Evolutionary conservation across 2,888 invertebrate genomes (phyloP).

Genomic region (Oscheius sp.): DNA sequence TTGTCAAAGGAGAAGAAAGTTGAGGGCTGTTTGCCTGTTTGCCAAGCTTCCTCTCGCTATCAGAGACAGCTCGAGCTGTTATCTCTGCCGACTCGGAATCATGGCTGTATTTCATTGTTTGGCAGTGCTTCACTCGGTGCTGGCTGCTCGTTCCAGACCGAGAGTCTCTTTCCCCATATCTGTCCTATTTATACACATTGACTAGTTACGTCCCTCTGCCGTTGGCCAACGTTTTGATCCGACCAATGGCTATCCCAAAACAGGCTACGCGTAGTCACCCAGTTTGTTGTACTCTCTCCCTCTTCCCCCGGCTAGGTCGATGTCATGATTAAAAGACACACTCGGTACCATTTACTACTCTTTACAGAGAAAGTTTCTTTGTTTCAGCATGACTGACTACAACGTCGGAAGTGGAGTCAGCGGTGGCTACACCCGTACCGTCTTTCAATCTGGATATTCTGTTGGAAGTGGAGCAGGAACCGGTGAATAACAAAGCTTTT

Average conservation of each 20-base stretch:
- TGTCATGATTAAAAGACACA: conserved; percentile 1
- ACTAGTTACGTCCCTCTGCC: not conserved
- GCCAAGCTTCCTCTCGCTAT: conserved; percentile 22
- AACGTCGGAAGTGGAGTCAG: conserved; percentile 5
- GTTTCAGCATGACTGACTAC: conserved; percentile 30
- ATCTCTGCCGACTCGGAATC: conserved; percentile 36
- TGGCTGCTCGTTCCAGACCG: conserved; percentile 33
- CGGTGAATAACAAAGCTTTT: not conserved
- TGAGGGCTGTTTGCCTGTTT: conserved; percentile 31
- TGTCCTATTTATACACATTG: not conserved
- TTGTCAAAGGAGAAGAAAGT: conserved; percentile 10
- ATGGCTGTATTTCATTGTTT: conserved; percentile 38
- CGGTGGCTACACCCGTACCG: conserved; percentile 14
- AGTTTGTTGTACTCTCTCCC: conserved; percentile 20
- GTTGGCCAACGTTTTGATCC: conserved; percentile 12
- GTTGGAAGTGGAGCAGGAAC: conserved; percentile 27
- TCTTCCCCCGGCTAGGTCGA: conserved; percentile 22
- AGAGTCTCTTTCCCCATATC: not conserved
- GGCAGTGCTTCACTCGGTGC: conserved; percentile 30
- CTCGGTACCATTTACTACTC: conserved; percentile 1
- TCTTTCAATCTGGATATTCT: conserved; percentile 26
- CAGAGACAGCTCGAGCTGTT: conserved; percentile 27
- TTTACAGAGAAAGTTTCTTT: not conserved
- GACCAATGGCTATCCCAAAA: conserved; percentile 26
- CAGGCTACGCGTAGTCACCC: conserved; percentile 27